Percentiles rank a stretch among this genome's conserved stretches.
Conservation (phyloP, 1,140 invertebrate species). For the Polypedilum vanderplanki region DNA sequence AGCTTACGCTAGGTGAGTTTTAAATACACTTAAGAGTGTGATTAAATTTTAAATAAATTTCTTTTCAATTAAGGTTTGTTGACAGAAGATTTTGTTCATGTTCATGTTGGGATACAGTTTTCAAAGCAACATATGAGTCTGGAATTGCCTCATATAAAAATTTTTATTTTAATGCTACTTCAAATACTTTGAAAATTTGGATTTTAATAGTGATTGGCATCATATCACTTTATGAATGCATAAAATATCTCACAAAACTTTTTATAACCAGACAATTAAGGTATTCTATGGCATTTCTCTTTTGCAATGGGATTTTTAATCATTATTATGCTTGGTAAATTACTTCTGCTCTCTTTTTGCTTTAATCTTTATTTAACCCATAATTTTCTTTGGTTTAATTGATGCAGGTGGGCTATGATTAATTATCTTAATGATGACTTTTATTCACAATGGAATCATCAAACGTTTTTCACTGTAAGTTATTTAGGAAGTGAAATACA, state of each 20-base stretch:
- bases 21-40: background rate
- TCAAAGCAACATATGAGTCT: slow-evolving; percentile 74
- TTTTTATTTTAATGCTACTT: slow-evolving; percentile 75
- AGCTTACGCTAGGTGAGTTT: slow-evolving; percentile 54
- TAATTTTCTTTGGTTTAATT: too few relatives aligned
- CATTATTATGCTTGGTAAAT: slow-evolving; percentile 80
- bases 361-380: too few relatives aligned
- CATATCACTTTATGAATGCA: slow-evolving; percentile 62
- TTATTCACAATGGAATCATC: slow-evolving; percentile 68
- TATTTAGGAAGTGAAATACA: too few relatives aligned
- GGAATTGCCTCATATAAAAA: slow-evolving; percentile 70
- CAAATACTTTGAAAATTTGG: slow-evolving; percentile 72
- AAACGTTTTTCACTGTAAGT: slow-evolving; percentile 61
- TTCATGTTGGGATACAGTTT: slow-evolving; percentile 74
- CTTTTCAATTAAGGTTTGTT: slow-evolving; percentile 40
- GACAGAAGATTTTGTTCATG: slow-evolving; percentile 64
- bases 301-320: slow-evolving; percentile 63
- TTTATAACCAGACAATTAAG: slow-evolving; percentile 52
- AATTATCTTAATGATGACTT: slow-evolving; percentile 82
- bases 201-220: slow-evolving; percentile 57
- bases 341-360: too few relatives aligned
- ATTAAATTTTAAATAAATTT: background rate
- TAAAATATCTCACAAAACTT: slow-evolving; percentile 56
- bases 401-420: slow-evolving; percentile 76
- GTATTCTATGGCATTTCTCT: slow-evolving; percentile 62